Base-by-base conservation (phyloP, 2,113 vertebrate species). In the Platysternon megacephalum region DNA sequence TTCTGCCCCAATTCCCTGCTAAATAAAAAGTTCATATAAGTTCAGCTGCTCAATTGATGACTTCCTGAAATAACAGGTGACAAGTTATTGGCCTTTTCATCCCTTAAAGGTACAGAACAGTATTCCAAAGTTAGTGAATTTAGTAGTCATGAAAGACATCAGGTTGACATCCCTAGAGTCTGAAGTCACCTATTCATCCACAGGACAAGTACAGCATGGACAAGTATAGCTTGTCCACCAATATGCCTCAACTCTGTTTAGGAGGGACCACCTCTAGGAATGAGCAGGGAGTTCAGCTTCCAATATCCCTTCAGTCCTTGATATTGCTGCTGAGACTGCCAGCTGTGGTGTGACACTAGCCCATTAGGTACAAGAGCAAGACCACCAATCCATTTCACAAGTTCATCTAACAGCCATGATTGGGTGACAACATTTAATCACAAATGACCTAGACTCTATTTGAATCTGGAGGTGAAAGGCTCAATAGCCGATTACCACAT, bases 21-120 rank as follows among this genome's bases (percentile, higher is more conserved):
- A 84, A 88, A 84, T 19, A 21, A 94, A 55, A 94, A 82, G 90
- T 90, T 91, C 84, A 48, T 90, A 0, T 52, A 86, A 88, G 79
- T 95, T 96, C 91, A 93, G 28, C 87, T 82, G 42, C 28, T 49
- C 49, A 87, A 48, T 9, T 8, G 79, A 65, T 85, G 74, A 90
- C 46, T 93, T 97, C 79, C 91, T 53, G 21, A 93, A 96, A 94
- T 68, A 93, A 39, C n/a, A 95, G 72, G 86, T 87, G 93, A 91
- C 49, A 78, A 53, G 46, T 3, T 85, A 91, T 85, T 86, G 61
- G 53, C 5, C 82, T 89, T 91, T 65, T 28, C 1, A 51, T 42
- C 52, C 56, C 44, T 94, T 89, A 86, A 87, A 84, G 11, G 32
- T 65, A 85, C 56, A 93, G 74, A 39, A 4, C 80, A 0, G 39